Evolutionary conservation across 2,113 vertebrate species (phyloP).

Genomic region (Seriola rivoliana): DNA sequence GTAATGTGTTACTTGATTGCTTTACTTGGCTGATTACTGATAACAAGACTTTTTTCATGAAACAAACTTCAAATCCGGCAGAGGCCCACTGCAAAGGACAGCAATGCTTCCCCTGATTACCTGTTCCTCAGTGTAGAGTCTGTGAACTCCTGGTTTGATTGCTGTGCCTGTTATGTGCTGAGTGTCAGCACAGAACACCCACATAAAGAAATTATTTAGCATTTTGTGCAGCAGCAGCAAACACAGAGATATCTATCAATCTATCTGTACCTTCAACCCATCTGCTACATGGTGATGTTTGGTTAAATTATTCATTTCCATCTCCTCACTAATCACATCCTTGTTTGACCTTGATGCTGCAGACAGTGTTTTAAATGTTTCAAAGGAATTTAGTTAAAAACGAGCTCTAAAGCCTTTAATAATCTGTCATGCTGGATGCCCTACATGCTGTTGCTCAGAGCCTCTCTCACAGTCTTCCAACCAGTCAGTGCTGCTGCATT

Average conservation of each 20-base stretch:
- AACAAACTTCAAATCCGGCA: slow-evolving; percentile 5
- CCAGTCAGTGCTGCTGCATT: not conserved
- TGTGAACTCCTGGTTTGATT: slow-evolving; percentile 34
- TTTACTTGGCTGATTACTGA: not conserved
- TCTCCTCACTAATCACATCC: slow-evolving; percentile 13
- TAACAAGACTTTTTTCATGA: not conserved
- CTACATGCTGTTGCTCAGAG: slow-evolving; percentile 27
- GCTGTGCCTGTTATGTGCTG: not conserved
- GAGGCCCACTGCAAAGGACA: slow-evolving; percentile 1
- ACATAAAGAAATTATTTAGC: not conserved
- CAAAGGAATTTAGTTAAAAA: slow-evolving; percentile 38
- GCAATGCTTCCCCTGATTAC: slow-evolving; percentile 21
- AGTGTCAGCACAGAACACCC: slow-evolving; percentile 1
- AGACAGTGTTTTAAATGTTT: slow-evolving; percentile 37
- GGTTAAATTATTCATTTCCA: slow-evolving; percentile 24
- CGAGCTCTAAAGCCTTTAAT: slow-evolving; percentile 36
- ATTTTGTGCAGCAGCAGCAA: not conserved
- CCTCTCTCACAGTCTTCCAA: slow-evolving; percentile 17
- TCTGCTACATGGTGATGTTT: slow-evolving; percentile 9
- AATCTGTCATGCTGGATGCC: slow-evolving; percentile 40
- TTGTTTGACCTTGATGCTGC: slow-evolving; percentile 34
- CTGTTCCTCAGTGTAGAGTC: not conserved
- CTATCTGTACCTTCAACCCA: not conserved
- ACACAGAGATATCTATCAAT: not conserved
- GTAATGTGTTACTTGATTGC: not conserved